A percentile compares a stretch with the other conserved stretches of the same genome.
Evolutionary conservation across 2,113 vertebrate genomes (phyloP).

Genomic region (Gopherus evgoodei): DNA sequence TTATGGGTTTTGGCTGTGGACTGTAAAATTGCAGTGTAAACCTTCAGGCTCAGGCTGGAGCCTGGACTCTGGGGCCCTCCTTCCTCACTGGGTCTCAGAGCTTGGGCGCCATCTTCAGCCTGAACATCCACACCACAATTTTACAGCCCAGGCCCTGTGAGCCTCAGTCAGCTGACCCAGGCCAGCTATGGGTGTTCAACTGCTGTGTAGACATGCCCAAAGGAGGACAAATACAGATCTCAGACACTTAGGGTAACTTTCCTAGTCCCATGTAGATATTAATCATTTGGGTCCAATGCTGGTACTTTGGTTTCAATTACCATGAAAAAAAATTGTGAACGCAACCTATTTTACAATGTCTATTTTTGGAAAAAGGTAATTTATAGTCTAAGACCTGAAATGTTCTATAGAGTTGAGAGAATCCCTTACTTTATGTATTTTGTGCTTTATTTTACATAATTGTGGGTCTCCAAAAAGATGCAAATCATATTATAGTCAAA

Average conservation of each 20-base stretch:
- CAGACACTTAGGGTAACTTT: not conserved
- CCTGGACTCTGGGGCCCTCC: not conserved
- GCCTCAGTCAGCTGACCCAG: not conserved
- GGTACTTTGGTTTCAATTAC: not conserved
- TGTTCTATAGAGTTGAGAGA: not conserved
- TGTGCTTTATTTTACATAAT: not conserved
- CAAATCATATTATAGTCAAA: not conserved
- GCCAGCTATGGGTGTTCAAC: not conserved
- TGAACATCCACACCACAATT: not conserved
- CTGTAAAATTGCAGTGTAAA: not conserved
- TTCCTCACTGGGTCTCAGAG: not conserved
- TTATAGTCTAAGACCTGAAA: not conserved
- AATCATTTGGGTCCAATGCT: not conserved
- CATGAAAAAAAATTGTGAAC: not conserved
- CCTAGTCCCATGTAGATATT: not conserved
- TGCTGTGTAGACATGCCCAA: not conserved
- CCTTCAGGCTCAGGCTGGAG: not conserved
- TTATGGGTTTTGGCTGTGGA: not conserved
- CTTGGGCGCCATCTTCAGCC: not conserved
- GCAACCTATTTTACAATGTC: not conserved
- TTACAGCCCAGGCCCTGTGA: not conserved
- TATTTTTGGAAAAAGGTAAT: not conserved
- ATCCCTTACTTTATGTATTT: not conserved
- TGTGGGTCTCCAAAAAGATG: constrained; percentile 9
- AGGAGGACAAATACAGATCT: too few relatives aligned